These are phyloP conservation scores for Uropetala carovei DNA, from an alignment of 2,888 invertebrate species.

Conservation along the genomic window DNA sequence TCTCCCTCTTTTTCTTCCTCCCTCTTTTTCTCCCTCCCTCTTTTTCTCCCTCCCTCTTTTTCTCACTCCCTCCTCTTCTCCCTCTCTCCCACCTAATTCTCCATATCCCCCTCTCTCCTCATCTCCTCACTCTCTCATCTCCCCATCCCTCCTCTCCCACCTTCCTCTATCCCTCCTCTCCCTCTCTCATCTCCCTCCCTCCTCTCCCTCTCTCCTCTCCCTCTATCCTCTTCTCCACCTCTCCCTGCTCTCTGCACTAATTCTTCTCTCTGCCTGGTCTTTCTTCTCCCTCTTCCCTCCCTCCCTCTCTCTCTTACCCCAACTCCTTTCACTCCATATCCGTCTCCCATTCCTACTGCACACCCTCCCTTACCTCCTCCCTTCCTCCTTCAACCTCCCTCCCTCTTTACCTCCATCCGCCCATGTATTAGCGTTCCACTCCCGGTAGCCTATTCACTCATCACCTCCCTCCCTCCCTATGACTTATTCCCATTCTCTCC, in stretches of 20 bases:
- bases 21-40: not conserved
- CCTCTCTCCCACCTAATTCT: not conserved
- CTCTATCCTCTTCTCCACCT: not conserved
- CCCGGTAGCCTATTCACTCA: too few species aligned
- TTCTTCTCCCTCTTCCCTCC: not conserved
- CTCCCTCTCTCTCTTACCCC: not conserved
- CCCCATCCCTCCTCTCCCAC: not conserved
- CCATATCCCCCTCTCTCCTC: not conserved
- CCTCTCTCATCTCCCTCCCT: not conserved
- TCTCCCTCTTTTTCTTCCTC: not conserved
- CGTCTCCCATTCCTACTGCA: too few species aligned
- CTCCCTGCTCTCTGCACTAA: not conserved
- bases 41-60: not conserved
- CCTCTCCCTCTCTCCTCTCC: not conserved
- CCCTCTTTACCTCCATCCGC: too few species aligned
- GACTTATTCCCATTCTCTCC: not conserved
- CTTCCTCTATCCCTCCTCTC: too few species aligned
- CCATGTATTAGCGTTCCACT: too few species aligned
- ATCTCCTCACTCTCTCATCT: not conserved
- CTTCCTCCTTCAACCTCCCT: not conserved
- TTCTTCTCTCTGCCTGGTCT: too few species aligned
- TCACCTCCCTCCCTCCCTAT: not conserved
- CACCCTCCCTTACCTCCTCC: not conserved
- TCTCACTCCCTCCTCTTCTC: not conserved
- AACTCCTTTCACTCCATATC: not conserved